Percentiles rank a stretch among this genome's conserved stretches.
phyloP scores from a whole-genome alignment of 2,113 vertebrate species.

The Zapornia atra region DNA sequence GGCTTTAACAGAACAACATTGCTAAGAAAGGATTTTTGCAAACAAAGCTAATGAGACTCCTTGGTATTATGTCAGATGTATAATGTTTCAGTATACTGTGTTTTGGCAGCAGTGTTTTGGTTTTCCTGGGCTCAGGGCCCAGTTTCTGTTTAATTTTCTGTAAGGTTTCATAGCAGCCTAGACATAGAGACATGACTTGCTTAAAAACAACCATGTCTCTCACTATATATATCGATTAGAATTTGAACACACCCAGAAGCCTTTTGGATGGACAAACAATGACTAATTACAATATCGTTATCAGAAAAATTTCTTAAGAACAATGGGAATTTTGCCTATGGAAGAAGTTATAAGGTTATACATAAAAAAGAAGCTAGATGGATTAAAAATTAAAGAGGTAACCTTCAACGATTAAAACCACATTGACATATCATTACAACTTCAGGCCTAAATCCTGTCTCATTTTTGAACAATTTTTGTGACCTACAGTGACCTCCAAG shows the following conservation, averaged over 20 bases:
- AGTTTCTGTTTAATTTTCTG: constrained; percentile 68
- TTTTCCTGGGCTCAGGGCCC: constrained; percentile 58
- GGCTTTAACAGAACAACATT: not conserved
- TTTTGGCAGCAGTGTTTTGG: constrained; percentile 1
- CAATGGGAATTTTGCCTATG: not conserved
- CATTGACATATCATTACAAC: not conserved
- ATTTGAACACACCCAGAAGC: not conserved
- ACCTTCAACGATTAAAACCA: not conserved
- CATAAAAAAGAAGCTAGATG: not conserved
- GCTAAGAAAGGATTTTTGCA: constrained; percentile 8
- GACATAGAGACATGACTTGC: not conserved
- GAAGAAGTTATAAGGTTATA: not conserved
- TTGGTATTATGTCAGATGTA: constrained; percentile 25
- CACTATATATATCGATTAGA: not conserved
- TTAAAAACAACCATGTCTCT: not conserved
- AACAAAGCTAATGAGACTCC: constrained; percentile 21
- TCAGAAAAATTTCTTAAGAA: not conserved
- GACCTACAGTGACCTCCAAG: not conserved
- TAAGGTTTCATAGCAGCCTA: constrained; percentile 36
- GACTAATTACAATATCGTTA: not conserved
- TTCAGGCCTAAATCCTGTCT: not conserved
- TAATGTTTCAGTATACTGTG: constrained; percentile 6
- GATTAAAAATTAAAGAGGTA: not conserved
- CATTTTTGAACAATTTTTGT: not conserved
- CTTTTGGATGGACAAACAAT: not conserved